A percentile compares a stretch with the other conserved stretches of the same genome.
phyloP scores from a whole-genome alignment of 1,140 invertebrate genomes.

The Aphelenchoides besseyi region DNA sequence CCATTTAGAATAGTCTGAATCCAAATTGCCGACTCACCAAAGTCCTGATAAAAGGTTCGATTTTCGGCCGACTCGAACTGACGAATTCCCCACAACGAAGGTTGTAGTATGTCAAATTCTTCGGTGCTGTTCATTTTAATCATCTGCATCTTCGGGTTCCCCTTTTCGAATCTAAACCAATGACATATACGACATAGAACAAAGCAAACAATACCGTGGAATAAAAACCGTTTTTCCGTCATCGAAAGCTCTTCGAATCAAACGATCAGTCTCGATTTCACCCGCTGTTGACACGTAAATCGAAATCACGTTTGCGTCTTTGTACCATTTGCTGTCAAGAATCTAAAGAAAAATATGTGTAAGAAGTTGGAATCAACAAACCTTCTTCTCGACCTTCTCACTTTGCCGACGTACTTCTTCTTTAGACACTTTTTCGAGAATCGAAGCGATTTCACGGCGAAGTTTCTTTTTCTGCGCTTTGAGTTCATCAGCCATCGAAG shows the following conservation, averaged over 20 bases:
- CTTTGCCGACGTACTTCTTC: conserved; percentile 13
- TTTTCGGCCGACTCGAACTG: conserved; percentile 16
- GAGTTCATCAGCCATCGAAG: conserved; percentile 5
- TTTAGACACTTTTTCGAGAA: not conserved
- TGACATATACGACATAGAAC: no score
- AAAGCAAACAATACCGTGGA: no score
- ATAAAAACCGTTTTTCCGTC: conserved; percentile 27
- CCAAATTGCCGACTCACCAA: not conserved
- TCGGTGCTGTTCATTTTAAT: not conserved
- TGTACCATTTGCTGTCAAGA: not conserved
- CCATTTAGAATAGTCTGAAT: no score
- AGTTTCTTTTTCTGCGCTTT: not conserved
- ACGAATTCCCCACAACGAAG: conserved; percentile 25
- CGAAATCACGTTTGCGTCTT: conserved; percentile 11
- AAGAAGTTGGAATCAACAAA: not conserved
- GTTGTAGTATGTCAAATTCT: conserved; percentile 23
- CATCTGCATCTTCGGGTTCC: conserved; percentile 24
- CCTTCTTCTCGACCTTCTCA: not conserved
- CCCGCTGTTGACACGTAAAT: conserved; percentile 26
- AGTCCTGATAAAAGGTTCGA: conserved; percentile 3
- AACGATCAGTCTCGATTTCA: conserved; percentile 26
- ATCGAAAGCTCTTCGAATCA: conserved; percentile 17
- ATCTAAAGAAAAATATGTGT: conserved; percentile 19
- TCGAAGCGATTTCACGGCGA: not conserved
- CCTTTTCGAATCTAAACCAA: conserved; percentile 26